Evolutionary conservation across 2,113 vertebrate species (phyloP).

Genomic region (Grus americana): DNA sequence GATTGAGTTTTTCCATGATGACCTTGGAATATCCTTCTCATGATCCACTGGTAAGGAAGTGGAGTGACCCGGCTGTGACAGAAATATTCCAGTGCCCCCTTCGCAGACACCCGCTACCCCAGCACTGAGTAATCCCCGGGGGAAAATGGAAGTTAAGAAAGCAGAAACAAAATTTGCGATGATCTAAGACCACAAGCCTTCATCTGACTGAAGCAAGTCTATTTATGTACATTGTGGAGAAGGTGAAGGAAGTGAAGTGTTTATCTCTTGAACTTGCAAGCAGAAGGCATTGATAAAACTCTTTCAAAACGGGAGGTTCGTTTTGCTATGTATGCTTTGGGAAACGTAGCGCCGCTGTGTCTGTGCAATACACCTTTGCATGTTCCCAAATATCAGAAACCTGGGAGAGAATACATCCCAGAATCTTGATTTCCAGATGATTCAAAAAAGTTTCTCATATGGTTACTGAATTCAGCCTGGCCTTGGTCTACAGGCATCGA

Average conservation of each 20-base stretch:
- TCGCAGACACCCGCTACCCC: background rate
- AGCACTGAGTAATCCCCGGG: constrained; percentile 48
- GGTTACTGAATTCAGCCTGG: background rate
- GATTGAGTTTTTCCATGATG: constrained; percentile 46
- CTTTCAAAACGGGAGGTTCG: background rate
- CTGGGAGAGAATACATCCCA: background rate
- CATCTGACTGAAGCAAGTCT: constrained; percentile 36
- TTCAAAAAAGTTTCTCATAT: background rate
- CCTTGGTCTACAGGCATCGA: background rate
- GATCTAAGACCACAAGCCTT: constrained; percentile 31
- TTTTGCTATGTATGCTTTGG: background rate
- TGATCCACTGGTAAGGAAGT: constrained; percentile 18
- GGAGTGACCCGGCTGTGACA: background rate
- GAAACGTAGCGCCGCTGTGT: background rate
- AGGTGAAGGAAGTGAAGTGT: constrained; percentile 56
- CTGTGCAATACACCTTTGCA: background rate
- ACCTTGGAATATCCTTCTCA: constrained; percentile 38
- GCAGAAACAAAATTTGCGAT: constrained; percentile 59
- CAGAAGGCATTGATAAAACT: constrained; percentile 10
- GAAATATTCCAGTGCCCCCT: constrained; percentile 63
- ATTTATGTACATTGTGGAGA: constrained; percentile 46
- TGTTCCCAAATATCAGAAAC: background rate
- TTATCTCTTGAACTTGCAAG: constrained; percentile 18
- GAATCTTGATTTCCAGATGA: background rate
- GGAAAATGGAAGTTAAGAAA: constrained; percentile 70